Conservation (phyloP, 2,888 invertebrate species). For the Lapara coniferarum region DNA sequence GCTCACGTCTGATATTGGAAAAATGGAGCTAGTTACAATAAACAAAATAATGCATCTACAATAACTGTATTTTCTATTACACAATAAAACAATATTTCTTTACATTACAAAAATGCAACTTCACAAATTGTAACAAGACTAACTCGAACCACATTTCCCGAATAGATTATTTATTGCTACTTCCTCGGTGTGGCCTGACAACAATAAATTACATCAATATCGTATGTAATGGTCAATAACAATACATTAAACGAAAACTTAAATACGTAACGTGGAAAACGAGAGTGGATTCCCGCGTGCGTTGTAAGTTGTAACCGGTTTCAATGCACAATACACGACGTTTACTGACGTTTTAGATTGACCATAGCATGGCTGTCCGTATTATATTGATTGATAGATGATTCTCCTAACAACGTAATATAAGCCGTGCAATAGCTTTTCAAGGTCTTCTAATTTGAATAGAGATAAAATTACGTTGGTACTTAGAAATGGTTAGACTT, state of each 20-base stretch:
- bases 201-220: neutral
- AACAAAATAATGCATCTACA: no score
- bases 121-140: neutral
- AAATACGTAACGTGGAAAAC: conserved; percentile 19
- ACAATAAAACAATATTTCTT: no score
- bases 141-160: neutral
- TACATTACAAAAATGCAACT: no score
- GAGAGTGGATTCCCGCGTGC: conserved; percentile 24
- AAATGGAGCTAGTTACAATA: neutral
- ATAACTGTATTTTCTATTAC: neutral
- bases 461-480: no score
- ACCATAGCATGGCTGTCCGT: neutral
- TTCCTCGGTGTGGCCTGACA: neutral
- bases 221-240: neutral
- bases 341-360: conserved; percentile 7
- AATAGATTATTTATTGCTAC: neutral
- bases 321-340: neutral
- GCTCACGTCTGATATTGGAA: conserved; percentile 3
- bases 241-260: conserved; percentile 13
- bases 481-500: no score
- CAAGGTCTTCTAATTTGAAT: neutral
- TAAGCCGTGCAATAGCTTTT: neutral
- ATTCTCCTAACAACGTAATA: neutral
- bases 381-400: conserved; percentile 19
- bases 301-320: conserved; percentile 24